These are phyloP conservation scores for Metellina segmentata DNA, from an alignment of 2,888 invertebrate genomes.

Conservation along the genomic window DNA sequence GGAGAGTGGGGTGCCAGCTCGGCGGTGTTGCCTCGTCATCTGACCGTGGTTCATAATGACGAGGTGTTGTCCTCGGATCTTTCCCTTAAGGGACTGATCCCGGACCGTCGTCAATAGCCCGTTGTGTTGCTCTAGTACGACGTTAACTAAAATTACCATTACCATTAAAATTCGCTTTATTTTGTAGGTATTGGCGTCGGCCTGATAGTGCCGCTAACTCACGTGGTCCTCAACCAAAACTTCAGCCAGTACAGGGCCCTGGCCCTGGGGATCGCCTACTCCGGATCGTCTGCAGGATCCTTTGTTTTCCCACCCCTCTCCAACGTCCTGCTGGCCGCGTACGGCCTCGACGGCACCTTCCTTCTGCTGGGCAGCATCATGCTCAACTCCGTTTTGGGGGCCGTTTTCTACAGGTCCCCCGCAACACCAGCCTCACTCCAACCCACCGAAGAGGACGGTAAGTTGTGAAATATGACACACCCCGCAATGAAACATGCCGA, in stretches of 20 bases:
- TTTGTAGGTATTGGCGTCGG: conserved; percentile 76
- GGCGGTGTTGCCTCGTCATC: too few species aligned
- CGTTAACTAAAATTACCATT: too few species aligned
- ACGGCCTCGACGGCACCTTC: conserved; percentile 75
- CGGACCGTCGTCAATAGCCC: too few species aligned
- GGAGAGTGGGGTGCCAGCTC: too few species aligned
- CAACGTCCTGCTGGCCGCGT: conserved; percentile 62
- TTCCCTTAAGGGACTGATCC: too few species aligned
- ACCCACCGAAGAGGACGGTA: too few species aligned
- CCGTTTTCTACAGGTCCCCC: conserved; percentile 28
- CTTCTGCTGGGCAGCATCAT: conserved; percentile 76
- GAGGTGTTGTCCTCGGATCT: too few species aligned
- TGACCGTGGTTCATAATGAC: too few species aligned
- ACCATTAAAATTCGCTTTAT: background rate
- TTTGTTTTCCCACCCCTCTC: conserved; percentile 76
- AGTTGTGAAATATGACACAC: too few species aligned
- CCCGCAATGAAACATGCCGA: too few species aligned
- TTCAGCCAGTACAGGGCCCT: conserved; percentile 74
- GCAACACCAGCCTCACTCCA: too few species aligned
- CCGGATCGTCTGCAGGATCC: conserved; percentile 76
- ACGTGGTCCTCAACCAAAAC: conserved; percentile 75
- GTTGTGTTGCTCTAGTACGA: too few species aligned
- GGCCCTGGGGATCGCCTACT: conserved; percentile 77
- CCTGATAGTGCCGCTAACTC: conserved; percentile 72
- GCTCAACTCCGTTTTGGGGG: conserved; percentile 65